Conservation (phyloP, 2,888 invertebrate species). For the Drepana falcataria region DNA sequence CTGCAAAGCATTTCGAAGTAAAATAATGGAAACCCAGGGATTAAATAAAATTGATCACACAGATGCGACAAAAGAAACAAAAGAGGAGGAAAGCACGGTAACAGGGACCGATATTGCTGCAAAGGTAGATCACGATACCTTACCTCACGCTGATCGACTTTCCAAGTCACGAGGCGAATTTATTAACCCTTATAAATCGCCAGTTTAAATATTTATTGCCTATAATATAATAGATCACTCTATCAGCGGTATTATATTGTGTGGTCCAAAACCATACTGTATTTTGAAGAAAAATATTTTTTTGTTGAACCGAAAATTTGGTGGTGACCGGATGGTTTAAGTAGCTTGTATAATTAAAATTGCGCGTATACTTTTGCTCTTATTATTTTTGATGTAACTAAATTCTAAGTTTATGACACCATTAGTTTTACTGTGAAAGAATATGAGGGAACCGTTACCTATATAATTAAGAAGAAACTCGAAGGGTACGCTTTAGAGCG, state of each 20-base stretch:
- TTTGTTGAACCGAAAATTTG: too few species aligned
- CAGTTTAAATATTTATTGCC: conserved; percentile 52
- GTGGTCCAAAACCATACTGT: not conserved
- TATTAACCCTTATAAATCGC: conserved; percentile 59
- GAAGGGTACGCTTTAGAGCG: too few species aligned
- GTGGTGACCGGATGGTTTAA: too few species aligned
- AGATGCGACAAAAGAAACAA: conserved; percentile 29
- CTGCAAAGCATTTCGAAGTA: too few species aligned
- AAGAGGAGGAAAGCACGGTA: conserved; percentile 32
- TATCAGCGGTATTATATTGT: conserved; percentile 12
- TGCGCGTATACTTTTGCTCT: too few species aligned
- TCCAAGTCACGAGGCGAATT: conserved; percentile 63
- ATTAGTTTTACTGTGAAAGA: too few species aligned
- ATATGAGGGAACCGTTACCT: too few species aligned
- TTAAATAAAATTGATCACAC: conserved; percentile 53
- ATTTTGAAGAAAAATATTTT: too few species aligned
- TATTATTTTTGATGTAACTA: too few species aligned
- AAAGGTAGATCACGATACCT: conserved; percentile 27
- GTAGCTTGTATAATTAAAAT: too few species aligned
- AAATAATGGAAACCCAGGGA: conserved; percentile 7
- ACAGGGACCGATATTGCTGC: conserved; percentile 30
- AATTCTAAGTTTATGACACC: too few species aligned
- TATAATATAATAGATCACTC: conserved; percentile 36
- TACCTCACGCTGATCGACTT: conserved; percentile 42
- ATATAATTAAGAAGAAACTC: too few species aligned